These are phyloP conservation scores for Eutrigla gurnardus DNA, from an alignment of 2,797 vertebrate species.

Conservation along the genomic window DNA sequence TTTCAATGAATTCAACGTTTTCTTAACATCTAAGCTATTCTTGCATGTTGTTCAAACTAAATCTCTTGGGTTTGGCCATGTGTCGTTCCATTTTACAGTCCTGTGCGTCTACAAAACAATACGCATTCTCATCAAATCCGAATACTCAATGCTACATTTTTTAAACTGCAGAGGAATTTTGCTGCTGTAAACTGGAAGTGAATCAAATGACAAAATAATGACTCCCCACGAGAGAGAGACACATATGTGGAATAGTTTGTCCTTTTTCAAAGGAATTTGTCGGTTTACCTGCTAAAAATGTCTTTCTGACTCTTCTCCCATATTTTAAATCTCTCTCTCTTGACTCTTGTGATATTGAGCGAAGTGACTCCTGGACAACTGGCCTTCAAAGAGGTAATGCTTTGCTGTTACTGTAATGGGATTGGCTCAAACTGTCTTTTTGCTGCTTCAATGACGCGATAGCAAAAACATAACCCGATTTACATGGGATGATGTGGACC, in stretches of 20 bases:
- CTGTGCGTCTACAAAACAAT: not conserved
- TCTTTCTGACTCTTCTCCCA: constrained; percentile 10
- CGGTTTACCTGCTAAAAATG: constrained; percentile 19
- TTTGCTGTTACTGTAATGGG: constrained; percentile 23
- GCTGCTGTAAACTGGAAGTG: constrained; percentile 8
- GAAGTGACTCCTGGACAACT: constrained; percentile 26
- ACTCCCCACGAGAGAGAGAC: not conserved
- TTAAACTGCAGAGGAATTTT: not conserved
- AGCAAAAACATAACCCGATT: not conserved
- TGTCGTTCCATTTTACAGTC: not conserved
- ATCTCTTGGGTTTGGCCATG: not conserved
- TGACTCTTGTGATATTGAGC: constrained; percentile 19
- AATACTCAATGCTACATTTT: not conserved
- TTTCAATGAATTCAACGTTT: not conserved
- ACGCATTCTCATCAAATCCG: not conserved
- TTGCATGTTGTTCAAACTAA: not conserved
- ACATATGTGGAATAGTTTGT: not conserved
- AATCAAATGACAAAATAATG: constrained; percentile 31
- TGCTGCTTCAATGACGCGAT: constrained; percentile 12
- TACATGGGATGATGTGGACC: constrained; percentile 5
- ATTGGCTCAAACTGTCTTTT: constrained; percentile 6
- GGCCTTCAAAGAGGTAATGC: constrained; percentile 23
- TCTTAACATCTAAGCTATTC: not conserved
- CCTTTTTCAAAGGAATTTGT: constrained; percentile 32
- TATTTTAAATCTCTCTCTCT: constrained; percentile 15